phyloP scores from a whole-genome alignment of 2,888 invertebrate genomes.

The Euphydryas editha region DNA sequence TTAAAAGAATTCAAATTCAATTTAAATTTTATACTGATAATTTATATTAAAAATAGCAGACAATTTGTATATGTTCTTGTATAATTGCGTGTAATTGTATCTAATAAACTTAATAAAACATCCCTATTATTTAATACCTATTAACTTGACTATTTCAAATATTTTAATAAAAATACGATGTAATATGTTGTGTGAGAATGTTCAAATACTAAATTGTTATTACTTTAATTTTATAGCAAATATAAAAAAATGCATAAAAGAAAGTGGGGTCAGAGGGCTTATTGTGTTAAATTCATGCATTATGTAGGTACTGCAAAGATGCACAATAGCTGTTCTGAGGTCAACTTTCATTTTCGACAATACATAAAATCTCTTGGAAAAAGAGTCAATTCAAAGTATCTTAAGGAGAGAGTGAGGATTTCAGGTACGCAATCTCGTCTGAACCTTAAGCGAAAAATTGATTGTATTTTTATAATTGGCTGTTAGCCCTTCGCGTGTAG shows the following conservation, averaged over 20 bases:
- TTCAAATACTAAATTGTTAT: not conserved
- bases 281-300: constrained; percentile 42
- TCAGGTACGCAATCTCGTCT: constrained; percentile 33
- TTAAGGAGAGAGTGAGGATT: constrained; percentile 50
- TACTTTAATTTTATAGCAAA: constrained; percentile 5
- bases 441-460: constrained; percentile 35
- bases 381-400: constrained; percentile 63
- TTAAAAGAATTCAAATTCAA: too few species aligned
- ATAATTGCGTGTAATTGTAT: too few species aligned
- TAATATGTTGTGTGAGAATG: not conserved
- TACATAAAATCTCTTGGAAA: constrained; percentile 60
- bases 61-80: too few species aligned
- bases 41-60: too few species aligned
- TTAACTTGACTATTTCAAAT: too few species aligned
- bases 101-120: too few species aligned
- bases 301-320: constrained; percentile 39
- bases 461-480: constrained; percentile 41
- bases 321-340: constrained; percentile 55
- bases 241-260: constrained; percentile 28
- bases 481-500: constrained; percentile 57
- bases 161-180: too few species aligned
- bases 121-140: too few species aligned
- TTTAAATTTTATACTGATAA: too few species aligned
- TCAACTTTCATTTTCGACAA: constrained; percentile 69
- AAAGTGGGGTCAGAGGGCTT: constrained; percentile 45